Evolutionary conservation across 2,888 invertebrate species (phyloP).

Genomic region (Oscheius sp.): DNA sequence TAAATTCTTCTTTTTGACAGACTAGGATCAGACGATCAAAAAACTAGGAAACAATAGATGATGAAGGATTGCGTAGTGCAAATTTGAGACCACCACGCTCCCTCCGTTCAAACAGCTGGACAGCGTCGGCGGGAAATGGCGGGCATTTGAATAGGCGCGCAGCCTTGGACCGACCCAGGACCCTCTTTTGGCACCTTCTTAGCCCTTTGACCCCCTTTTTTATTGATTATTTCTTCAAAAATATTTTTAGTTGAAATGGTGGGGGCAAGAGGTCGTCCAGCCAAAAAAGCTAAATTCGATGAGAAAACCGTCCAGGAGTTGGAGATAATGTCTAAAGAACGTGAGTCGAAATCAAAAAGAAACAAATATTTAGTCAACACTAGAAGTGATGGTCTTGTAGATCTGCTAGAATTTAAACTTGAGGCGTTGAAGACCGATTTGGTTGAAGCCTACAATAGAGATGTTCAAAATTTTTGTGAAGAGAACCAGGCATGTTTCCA

Average conservation of each 20-base stretch:
- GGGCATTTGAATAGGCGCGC: neutral
- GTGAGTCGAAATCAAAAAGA: neutral
- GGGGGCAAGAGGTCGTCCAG: neutral
- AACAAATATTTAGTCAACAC: neutral
- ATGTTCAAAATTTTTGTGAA: neutral
- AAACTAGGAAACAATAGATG: neutral
- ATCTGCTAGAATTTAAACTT: neutral
- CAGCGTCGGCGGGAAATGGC: conserved; percentile 20
- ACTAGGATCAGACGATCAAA: no score
- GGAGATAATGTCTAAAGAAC: neutral
- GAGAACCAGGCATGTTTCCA: neutral
- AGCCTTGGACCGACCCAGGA: neutral
- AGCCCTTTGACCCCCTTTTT: neutral
- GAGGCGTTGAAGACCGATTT: neutral
- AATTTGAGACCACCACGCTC: neutral
- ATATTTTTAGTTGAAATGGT: neutral
- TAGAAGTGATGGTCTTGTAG: neutral
- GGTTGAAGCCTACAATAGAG: neutral
- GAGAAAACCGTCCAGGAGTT: neutral
- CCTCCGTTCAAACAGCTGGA: conserved; percentile 7
- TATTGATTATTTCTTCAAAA: neutral
- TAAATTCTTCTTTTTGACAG: neutral
- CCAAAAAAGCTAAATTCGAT: neutral
- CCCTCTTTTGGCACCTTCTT: neutral
- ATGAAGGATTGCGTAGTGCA: neutral